Conservation (phyloP, 2,888 invertebrate species). For the Machimus atricapillus region DNA sequence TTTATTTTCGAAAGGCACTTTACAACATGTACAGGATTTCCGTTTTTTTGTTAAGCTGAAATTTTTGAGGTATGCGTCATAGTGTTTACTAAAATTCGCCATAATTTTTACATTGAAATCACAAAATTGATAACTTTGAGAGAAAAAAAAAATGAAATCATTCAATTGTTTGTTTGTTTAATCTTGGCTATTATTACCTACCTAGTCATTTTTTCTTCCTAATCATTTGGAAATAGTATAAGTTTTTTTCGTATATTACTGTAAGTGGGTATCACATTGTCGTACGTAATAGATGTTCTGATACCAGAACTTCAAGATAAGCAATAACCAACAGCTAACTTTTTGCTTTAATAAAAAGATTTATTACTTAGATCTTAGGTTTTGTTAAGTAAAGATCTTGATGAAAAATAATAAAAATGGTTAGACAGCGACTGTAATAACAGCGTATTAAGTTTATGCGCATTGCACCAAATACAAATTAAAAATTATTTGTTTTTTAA, state of each 20-base stretch:
- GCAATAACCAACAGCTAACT: background rate
- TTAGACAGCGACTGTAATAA: background rate
- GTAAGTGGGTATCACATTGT: background rate
- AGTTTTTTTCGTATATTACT: background rate
- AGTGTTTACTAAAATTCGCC: background rate
- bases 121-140: background rate
- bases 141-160: background rate
- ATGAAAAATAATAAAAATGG: no score
- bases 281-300: background rate
- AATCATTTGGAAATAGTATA: background rate
- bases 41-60: background rate
- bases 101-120: background rate
- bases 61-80: background rate
- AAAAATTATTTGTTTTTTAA: background rate
- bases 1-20: background rate
- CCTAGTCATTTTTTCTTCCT: background rate
- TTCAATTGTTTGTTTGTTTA: background rate
- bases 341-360: background rate
- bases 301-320: background rate
- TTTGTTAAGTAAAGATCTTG: no score
- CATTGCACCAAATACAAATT: background rate
- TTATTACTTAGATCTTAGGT: background rate
- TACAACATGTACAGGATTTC: background rate
- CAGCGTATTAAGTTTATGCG: background rate
- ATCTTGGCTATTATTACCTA: background rate